phyloP scores from a whole-genome alignment of 2,888 invertebrate species.

The Diarsia brunnea region DNA sequence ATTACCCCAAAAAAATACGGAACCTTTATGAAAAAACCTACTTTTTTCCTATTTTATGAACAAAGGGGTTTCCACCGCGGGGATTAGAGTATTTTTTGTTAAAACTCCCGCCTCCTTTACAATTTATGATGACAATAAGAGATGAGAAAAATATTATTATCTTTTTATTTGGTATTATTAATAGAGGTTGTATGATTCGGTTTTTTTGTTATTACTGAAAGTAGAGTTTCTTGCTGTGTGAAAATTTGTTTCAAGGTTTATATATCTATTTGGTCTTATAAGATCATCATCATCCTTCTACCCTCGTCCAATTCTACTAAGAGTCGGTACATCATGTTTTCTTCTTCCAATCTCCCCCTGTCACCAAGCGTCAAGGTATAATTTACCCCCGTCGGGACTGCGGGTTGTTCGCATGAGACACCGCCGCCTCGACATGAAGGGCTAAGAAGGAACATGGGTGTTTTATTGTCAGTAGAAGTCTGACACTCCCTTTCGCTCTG shows the following conservation, averaged over 20 bases:
- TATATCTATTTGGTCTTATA: too few relatives aligned
- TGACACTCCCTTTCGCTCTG: too few relatives aligned
- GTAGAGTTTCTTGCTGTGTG: slow-evolving; percentile 21
- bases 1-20: slow-evolving; percentile 55
- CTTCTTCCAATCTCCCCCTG: too few relatives aligned
- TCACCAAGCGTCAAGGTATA: too few relatives aligned
- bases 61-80: slow-evolving; percentile 62
- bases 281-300: too few relatives aligned
- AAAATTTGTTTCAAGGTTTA: background rate
- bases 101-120: slow-evolving; percentile 57
- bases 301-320: too few relatives aligned
- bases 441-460: too few relatives aligned
- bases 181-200: slow-evolving; percentile 49
- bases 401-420: too few relatives aligned
- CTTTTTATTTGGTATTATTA: slow-evolving; percentile 56
- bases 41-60: slow-evolving; percentile 58
- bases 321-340: too few relatives aligned
- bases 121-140: slow-evolving; percentile 64
- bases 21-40: slow-evolving; percentile 60
- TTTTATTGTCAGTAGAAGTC: too few relatives aligned
- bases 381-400: too few relatives aligned
- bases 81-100: slow-evolving; percentile 66
- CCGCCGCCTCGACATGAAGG: too few relatives aligned
- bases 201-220: slow-evolving; percentile 41
- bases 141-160: slow-evolving; percentile 61